These are phyloP conservation scores for Microcebus murinus DNA, from an alignment of 2,113 vertebrate genomes.

Conservation along the genomic window DNA sequence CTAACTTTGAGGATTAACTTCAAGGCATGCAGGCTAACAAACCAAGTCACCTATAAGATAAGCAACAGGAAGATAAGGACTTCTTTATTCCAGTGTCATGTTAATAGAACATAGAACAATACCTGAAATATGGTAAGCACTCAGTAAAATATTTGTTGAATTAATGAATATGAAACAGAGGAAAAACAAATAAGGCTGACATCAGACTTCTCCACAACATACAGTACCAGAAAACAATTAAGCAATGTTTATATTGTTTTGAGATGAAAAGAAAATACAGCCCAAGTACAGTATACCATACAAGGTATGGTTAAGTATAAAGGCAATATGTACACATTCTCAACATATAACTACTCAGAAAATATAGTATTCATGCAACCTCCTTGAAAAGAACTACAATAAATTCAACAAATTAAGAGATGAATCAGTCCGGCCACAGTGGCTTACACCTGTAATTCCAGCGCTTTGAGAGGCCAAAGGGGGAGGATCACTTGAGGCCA, in stretches of 20 bases:
- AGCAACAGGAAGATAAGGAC: not conserved
- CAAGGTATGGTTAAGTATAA: not conserved
- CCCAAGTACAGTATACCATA: not conserved
- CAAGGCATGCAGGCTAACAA: not conserved
- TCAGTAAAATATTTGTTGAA: not conserved
- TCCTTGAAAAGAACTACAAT: not conserved
- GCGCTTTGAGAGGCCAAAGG: no score
- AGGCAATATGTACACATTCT: not conserved
- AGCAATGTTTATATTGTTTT: not conserved
- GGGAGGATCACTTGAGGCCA: no score
- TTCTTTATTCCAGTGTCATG: not conserved
- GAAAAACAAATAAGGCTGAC: not conserved
- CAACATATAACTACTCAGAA: not conserved
- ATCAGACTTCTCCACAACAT: not conserved
- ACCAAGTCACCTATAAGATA: not conserved
- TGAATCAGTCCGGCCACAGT: not conserved
- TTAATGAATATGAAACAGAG: not conserved
- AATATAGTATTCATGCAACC: not conserved
- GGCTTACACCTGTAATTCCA: no score
- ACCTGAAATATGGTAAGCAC: not conserved
- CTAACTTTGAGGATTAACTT: not conserved
- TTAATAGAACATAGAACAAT: not conserved
- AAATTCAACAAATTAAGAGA: not conserved
- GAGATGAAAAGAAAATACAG: not conserved
- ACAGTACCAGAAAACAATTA: not conserved